Evolutionary conservation across 2,113 vertebrate genomes (phyloP), one percentile per base, ranked within the genome.

Genomic region (Ciconia stormi): DNA sequence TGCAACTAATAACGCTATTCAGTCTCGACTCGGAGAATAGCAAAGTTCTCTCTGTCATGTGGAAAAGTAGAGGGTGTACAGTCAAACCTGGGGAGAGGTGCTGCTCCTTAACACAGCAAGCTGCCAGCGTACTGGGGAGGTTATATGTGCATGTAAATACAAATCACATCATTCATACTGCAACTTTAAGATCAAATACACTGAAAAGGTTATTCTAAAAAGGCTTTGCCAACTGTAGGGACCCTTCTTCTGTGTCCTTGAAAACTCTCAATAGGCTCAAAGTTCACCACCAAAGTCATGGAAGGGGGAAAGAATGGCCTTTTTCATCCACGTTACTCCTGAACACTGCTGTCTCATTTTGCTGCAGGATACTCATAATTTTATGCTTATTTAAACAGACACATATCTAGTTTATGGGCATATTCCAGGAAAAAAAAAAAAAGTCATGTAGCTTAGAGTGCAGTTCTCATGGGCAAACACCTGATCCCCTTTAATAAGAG

Each of bases 321-420:
- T 82, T 97, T 97, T 79, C 78, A 91, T 93, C 61, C 32, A 56
- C 32, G 4, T 65, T 83, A 38, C 50, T 98, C 87, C 80, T 97
- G 98, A 98, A 97, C 10, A 53, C 79, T 85, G 91, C 97, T 94
- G 97, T 98, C 96, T 98, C 92, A 81, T 98, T 97, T 98, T 95
- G 98, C 98, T 98, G 90, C 95, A 97, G 98, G 98, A 97, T 94
- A 97, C 62, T 93, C 78, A 92, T 94, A 97, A 97, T 97, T 97
- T 98, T 98, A 98, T 97, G 98, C 97, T 98, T 98, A 98, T 98
- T 98, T 98, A 98, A 98, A 98, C 98, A 97, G 98, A 98, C 98
- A 98, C 87, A 95, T 97, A 94, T 98, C 95, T 96, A 95, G 97
- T 98, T 98, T 96, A 96, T 95, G 98, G 98, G 97, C 97, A 98